Percentiles rank a stretch among this genome's conserved stretches.
phyloP scores from a whole-genome alignment of 1,140 invertebrate genomes.

The Archivesica marissinica region DNA sequence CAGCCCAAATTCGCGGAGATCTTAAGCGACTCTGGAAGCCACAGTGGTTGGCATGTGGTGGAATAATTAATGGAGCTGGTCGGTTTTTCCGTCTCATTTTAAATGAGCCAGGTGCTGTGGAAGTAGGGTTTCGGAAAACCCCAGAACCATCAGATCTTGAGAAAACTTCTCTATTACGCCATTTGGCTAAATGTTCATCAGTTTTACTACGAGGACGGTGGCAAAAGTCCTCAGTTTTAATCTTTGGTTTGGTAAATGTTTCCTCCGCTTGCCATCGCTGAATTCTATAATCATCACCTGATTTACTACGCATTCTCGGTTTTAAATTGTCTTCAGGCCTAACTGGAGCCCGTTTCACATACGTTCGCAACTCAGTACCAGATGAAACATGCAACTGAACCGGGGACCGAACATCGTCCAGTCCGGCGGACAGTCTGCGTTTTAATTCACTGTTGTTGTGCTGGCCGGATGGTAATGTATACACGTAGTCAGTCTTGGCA shows the following conservation, averaged over 20 bases:
- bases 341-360: conserved; percentile 13
- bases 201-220: conserved; percentile 68
- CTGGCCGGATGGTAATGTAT: background rate
- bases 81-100: conserved; percentile 86
- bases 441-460: conserved; percentile 69
- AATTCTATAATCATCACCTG: conserved; percentile 77
- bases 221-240: conserved; percentile 74
- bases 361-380: conserved; percentile 6
- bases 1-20: conserved; percentile 84
- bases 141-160: conserved; percentile 85
- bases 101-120: conserved; percentile 83
- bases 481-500: conserved; percentile 41
- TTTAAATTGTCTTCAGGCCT: conserved; percentile 38
- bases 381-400: background rate
- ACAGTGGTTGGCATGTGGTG: conserved; percentile 85
- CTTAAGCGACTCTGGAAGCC: conserved; percentile 86
- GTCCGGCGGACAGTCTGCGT: conserved; percentile 77
- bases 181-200: conserved; percentile 73
- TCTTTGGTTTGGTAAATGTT: conserved; percentile 76
- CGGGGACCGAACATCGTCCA: conserved; percentile 41
- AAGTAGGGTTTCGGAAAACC: conserved; percentile 90
- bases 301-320: conserved; percentile 77
- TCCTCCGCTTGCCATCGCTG: conserved; percentile 77
- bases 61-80: conserved; percentile 86
- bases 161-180: conserved; percentile 71